phyloP scores from a whole-genome alignment of 2,113 vertebrate species.

The Aplodontia rufa region DNA sequence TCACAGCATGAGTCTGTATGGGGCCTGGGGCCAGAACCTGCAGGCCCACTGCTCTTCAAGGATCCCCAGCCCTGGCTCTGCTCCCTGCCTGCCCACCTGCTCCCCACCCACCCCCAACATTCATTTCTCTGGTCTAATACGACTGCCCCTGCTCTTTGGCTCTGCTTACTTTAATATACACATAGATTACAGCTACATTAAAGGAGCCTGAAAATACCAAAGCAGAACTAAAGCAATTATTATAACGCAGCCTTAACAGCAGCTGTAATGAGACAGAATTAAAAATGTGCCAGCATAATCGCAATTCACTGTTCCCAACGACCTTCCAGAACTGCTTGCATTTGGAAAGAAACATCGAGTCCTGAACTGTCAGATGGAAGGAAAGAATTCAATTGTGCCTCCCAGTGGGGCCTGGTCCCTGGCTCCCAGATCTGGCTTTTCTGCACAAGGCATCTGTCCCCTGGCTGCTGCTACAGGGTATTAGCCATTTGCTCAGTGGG shows the following conservation, averaged over 20 bases:
- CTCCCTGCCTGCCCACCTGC: neutral
- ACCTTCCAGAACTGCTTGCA: conserved; percentile 81
- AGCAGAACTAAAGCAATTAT: conserved; percentile 89
- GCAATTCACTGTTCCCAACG: conserved; percentile 72
- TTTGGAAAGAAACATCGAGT: conserved; percentile 75
- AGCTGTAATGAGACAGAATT: conserved; percentile 86
- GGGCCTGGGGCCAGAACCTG: conserved; percentile 25
- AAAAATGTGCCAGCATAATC: conserved; percentile 83
- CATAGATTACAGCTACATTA: conserved; percentile 83
- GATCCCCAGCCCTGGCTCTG: neutral
- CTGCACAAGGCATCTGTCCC: conserved; percentile 58
- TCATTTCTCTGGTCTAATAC: conserved; percentile 22
- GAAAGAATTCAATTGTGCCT: conserved; percentile 70
- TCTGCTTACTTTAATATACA: conserved; percentile 67
- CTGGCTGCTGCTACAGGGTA: neutral
- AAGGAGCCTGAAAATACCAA: conserved; percentile 81
- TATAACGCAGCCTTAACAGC: conserved; percentile 85
- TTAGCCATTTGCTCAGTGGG: neutral
- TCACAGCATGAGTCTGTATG: neutral
- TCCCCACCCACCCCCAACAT: neutral
- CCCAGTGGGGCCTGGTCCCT: conserved; percentile 42
- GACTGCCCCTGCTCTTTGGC: conserved; percentile 52
- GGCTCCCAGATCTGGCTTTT: conserved; percentile 49
- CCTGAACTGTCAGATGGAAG: conserved; percentile 70
- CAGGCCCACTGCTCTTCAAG: neutral